phyloP scores from a whole-genome alignment of 1,140 invertebrate genomes.

The Drosophila pruinosa region DNA sequence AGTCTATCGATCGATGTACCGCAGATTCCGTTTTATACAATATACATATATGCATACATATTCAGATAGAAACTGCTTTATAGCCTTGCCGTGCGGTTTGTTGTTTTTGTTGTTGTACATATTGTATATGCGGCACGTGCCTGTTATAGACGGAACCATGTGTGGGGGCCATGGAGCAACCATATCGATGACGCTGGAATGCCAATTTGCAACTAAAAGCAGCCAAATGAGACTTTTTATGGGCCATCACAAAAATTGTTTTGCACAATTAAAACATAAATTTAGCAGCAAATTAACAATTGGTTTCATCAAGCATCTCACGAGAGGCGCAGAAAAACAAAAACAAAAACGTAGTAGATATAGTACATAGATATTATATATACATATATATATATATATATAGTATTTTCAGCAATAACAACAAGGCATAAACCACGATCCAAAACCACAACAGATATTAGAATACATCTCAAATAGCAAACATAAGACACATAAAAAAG shows the following conservation, averaged over 20 bases:
- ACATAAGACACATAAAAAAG: constrained; percentile 2
- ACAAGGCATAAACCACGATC: constrained; percentile 18
- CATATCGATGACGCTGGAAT: constrained; percentile 27
- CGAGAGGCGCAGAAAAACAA: constrained; percentile 10
- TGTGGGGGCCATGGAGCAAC: neutral
- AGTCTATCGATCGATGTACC: neutral
- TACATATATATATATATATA: constrained; percentile 6
- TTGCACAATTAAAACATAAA: constrained; percentile 33
- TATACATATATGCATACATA: neutral
- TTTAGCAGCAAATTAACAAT: constrained; percentile 31
- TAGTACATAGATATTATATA: neutral
- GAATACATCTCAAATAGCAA: constrained; percentile 3
- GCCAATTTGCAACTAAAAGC: constrained; percentile 36
- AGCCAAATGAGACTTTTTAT: constrained; percentile 41
- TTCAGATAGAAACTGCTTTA: neutral
- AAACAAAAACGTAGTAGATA: neutral
- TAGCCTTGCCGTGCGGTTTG: constrained; percentile 11
- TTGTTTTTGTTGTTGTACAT: neutral
- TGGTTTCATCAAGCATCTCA: constrained; percentile 18
- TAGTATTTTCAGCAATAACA: constrained; percentile 21
- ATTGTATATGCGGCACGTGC: constrained; percentile 8
- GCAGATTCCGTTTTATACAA: neutral
- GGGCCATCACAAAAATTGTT: constrained; percentile 27
- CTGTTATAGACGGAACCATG: neutral
- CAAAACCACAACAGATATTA: constrained; percentile 27